Evolutionary conservation across 1,140 invertebrate species (phyloP), one percentile per base, ranked within the genome.

Genomic region (Venustaconcha ellipsiformis): DNA sequence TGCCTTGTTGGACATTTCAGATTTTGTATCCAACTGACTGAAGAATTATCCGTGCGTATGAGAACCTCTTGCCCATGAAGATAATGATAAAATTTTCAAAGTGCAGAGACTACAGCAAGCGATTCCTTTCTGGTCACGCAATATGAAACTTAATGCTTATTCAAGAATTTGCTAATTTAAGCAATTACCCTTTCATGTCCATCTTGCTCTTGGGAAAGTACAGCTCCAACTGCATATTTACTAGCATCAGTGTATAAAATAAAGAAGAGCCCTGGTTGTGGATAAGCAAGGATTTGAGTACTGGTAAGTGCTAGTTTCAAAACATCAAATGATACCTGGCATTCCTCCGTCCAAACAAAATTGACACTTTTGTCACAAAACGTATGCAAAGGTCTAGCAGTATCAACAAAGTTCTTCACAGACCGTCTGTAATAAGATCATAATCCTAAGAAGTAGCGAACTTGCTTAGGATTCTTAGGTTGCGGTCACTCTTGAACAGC

Each of bases 21-120:
- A 20, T 71, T 81, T 26, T 63, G 56, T 72, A 86, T 75, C 78
- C 82, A 86, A 56, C 68, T 83, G 18, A 85, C 70, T 17, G 86
- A 77, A 55, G 78, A 60, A 74, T 86, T 82, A 69, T 86, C 83
- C 0, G 81, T 86, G 14, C 78, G 37, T 11, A 86, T 37, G 0
- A 78, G 56, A 23, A 87, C 78, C 63, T 70, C 59, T 67, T 72
- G 57, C 14, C 84, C 81, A 58, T 72, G 74, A 15, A 84, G 30
- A 60, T 83, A 84, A 18, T 37, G 57, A 56, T 79, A 58, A 69
- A 83, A 83, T 13, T 77, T 14, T 62, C 74, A 2, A 26, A 26
- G 26, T 26, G 26, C 26, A 26, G 26, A 26, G 26, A 26, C 26
- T 26, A 26, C 26, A 26, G 26, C 26, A 1, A 26, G 26, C 26